Percentiles rank a stretch among this genome's conserved stretches.
Evolutionary conservation across 2,888 invertebrate species (phyloP).

Genomic region (Agrypnus murinus): DNA sequence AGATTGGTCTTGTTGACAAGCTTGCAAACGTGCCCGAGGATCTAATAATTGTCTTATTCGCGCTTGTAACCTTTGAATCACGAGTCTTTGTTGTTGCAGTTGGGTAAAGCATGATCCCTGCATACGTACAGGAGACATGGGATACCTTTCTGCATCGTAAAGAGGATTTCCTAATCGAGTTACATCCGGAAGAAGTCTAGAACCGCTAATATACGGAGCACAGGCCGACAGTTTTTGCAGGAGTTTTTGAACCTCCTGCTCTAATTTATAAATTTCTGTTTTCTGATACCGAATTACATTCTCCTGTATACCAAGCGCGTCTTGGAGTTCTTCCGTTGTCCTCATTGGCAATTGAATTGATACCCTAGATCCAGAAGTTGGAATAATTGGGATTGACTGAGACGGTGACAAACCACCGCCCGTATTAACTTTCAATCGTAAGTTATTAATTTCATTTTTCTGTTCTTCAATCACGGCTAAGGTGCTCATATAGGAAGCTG

Average conservation of each 20-base stretch:
- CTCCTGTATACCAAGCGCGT: constrained; percentile 10
- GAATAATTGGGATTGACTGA: background rate
- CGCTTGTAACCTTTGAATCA: constrained; percentile 9
- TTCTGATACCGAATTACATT: constrained; percentile 30
- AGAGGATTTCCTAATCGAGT: background rate
- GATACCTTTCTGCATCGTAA: too few relatives aligned
- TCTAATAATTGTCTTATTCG: constrained; percentile 13
- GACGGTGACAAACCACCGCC: background rate
- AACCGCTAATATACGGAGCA: background rate
- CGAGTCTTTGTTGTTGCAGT: constrained; percentile 18
- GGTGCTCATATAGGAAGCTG: background rate
- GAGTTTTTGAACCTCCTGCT: constrained; percentile 27
- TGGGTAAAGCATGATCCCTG: constrained; percentile 8
- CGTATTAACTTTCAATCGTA: background rate
- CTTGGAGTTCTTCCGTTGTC: background rate
- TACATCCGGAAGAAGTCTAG: background rate
- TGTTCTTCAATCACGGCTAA: background rate
- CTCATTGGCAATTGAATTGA: background rate
- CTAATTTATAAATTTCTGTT: constrained; percentile 36
- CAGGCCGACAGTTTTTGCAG: constrained; percentile 29
- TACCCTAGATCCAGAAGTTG: background rate
- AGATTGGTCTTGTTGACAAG: background rate
- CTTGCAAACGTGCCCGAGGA: background rate
- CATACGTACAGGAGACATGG: background rate
- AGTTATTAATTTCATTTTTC: background rate